These are phyloP conservation scores for Dolichoris vasculosae DNA, from an alignment of 1,140 invertebrate species.

Conservation along the genomic window DNA sequence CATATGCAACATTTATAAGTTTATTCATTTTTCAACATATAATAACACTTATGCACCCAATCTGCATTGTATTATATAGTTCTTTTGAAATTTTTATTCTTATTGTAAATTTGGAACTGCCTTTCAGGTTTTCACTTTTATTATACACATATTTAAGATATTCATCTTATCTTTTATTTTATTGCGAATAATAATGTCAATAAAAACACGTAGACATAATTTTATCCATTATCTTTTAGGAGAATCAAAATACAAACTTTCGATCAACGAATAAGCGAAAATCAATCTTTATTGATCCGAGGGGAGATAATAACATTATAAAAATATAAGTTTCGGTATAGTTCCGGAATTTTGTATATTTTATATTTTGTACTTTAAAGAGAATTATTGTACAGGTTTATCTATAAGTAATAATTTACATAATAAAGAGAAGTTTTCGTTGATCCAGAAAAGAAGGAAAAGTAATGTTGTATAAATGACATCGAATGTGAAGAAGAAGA, in stretches of 20 bases:
- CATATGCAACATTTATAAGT: conserved; percentile 45
- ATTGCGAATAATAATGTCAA: conserved; percentile 14
- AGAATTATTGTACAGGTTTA: background rate
- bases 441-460: background rate
- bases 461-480: background rate
- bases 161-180: conserved; percentile 4
- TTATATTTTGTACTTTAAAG: conserved; percentile 49
- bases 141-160: conserved; percentile 28
- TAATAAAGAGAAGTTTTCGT: background rate
- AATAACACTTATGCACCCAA: conserved; percentile 50
- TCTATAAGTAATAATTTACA: background rate
- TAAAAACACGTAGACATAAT: conserved; percentile 1
- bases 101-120: conserved; percentile 18
- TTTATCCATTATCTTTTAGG: background rate
- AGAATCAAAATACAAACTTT: background rate
- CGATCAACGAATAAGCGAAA: background rate
- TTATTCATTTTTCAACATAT: conserved; percentile 46
- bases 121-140: conserved; percentile 39
- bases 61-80: conserved; percentile 27
- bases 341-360: conserved; percentile 18
- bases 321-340: conserved; percentile 42
- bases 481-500: background rate
- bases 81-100: conserved; percentile 27
- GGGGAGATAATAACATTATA: conserved; percentile 24
- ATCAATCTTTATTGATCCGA: background rate